phyloP scores from a whole-genome alignment of 2,113 vertebrate genomes.

The Microtus ochrogaster region DNA sequence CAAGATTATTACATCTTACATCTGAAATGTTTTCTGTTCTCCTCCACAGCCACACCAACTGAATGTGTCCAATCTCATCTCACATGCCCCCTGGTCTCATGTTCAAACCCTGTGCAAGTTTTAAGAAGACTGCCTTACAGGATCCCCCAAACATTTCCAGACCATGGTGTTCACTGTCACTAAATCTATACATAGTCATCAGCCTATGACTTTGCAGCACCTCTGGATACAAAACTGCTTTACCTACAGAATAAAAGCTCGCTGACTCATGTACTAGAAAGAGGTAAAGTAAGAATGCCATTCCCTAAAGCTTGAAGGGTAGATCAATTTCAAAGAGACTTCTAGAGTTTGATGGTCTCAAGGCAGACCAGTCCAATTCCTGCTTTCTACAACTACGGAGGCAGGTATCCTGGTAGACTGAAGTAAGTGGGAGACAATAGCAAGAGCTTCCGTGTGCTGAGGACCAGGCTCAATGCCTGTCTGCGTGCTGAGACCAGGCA shows the following conservation, averaged over 20 bases:
- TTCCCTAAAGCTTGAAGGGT: neutral
- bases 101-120: neutral
- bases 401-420: neutral
- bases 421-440: neutral
- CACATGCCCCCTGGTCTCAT: slow-evolving; percentile 7
- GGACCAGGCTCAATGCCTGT: neutral
- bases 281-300: neutral
- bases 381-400: neutral
- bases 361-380: neutral
- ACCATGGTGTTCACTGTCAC: neutral
- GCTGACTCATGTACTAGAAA: neutral
- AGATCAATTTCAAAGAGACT: slow-evolving; percentile 9
- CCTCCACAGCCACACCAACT: neutral
- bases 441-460: neutral
- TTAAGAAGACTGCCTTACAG: slow-evolving; percentile 11
- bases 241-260: slow-evolving; percentile 28
- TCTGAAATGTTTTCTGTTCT: neutral
- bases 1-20: neutral
- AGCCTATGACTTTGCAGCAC: neutral
- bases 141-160: slow-evolving; percentile 44
- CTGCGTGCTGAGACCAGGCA: neutral
- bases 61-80: neutral
- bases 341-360: neutral
- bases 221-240: slow-evolving; percentile 42
- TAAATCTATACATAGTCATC: neutral